Conservation (phyloP, 2,113 vertebrate species). For the Coreoperca whiteheadi region DNA sequence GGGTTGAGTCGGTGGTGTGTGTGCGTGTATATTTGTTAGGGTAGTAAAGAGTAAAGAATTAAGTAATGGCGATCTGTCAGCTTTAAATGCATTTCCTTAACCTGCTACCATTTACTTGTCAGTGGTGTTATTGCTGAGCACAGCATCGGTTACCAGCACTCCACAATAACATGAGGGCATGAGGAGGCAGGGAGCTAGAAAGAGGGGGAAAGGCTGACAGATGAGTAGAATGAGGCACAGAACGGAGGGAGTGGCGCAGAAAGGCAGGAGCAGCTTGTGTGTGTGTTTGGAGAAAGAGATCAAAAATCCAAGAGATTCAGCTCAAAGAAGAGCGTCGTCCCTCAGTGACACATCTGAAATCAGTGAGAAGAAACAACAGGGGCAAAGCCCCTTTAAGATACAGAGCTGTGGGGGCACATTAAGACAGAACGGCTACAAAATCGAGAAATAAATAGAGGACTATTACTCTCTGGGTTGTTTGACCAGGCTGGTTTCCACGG, state of each 20-base stretch:
- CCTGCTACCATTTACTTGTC: slow-evolving; percentile 30
- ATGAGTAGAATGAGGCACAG: slow-evolving; percentile 67
- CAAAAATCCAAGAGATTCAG: slow-evolving; percentile 71
- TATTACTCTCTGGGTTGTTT: slow-evolving; percentile 70
- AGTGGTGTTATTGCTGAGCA: slow-evolving; percentile 34
- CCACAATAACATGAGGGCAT: slow-evolving; percentile 64
- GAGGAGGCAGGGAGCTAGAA: slow-evolving; percentile 64
- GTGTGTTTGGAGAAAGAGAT: slow-evolving; percentile 61
- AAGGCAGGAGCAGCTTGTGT: slow-evolving; percentile 68
- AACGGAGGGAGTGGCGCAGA: slow-evolving; percentile 75
- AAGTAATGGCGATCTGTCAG: slow-evolving; percentile 7
- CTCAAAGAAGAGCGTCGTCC: slow-evolving; percentile 48
- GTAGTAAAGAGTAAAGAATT: background rate
- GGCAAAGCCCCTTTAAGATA: slow-evolving; percentile 52
- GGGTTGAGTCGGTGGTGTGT: background rate
- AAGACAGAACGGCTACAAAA: slow-evolving; percentile 37
- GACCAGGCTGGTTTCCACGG: slow-evolving; percentile 76
- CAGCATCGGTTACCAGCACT: slow-evolving; percentile 39
- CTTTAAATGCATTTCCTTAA: slow-evolving; percentile 28
- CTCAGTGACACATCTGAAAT: slow-evolving; percentile 48
- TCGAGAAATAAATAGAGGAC: slow-evolving; percentile 47
- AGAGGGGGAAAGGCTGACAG: slow-evolving; percentile 67
- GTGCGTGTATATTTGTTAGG: background rate
- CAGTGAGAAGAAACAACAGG: slow-evolving; percentile 43
- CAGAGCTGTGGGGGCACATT: slow-evolving; percentile 31